Evolutionary conservation across 35 echinoderm and acorn worm genomes (phyloP).

Genomic region (Chiridota heheva): DNA sequence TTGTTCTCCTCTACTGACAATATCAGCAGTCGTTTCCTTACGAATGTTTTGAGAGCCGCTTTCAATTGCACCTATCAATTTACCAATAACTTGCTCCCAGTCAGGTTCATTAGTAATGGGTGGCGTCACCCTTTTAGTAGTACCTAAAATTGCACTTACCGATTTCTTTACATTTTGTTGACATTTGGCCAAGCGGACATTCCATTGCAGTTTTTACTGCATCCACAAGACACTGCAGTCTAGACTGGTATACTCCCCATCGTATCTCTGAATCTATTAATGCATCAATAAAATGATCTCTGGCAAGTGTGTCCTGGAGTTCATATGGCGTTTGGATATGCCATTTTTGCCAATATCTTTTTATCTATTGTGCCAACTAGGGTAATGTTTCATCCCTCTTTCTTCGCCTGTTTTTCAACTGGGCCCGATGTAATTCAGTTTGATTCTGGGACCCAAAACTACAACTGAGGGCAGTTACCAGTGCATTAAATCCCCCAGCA

Average conservation of each 20-base stretch:
- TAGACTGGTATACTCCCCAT: slow-evolving; percentile 27
- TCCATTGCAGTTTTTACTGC: not conserved
- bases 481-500: too few relatives aligned
- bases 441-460: too few relatives aligned
- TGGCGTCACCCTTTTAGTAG: not conserved
- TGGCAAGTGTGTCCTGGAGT: slow-evolving; percentile 1
- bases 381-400: not conserved
- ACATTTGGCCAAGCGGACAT: not conserved
- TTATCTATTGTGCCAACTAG: not conserved
- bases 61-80: too few relatives aligned
- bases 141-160: not conserved
- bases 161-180: not conserved
- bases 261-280: slow-evolving; percentile 13
- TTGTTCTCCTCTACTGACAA: too few relatives aligned
- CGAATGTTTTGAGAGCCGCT: too few relatives aligned
- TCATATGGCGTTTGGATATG: slow-evolving; percentile 13
- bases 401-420: too few relatives aligned
- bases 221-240: not conserved
- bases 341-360: not conserved
- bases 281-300: slow-evolving; percentile 18
- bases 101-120: not conserved
- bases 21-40: too few relatives aligned
- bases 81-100: too few relatives aligned
- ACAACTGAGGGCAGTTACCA: too few relatives aligned
- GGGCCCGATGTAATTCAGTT: too few relatives aligned